A percentile compares a stretch with the other conserved stretches of the same genome.
These are phyloP conservation scores for Chaunax sp. DNA, from an alignment of 2,797 vertebrate species.

Conservation along the genomic window DNA sequence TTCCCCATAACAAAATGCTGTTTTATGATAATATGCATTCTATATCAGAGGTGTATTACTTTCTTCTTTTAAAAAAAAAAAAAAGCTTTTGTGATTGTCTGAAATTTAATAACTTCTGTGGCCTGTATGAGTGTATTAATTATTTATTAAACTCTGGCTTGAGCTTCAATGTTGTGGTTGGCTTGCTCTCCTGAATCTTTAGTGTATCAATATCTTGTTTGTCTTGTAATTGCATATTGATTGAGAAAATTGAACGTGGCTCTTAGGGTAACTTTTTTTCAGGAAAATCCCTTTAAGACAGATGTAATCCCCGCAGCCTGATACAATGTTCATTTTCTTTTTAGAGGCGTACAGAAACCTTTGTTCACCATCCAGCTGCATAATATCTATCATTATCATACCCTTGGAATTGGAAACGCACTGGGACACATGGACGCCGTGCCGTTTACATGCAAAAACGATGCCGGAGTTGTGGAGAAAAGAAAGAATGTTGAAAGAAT, in stretches of 20 bases:
- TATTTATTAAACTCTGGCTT: conserved; percentile 70
- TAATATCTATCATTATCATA: conserved; percentile 40
- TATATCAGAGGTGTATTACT: background rate
- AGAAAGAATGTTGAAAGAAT: conserved; percentile 50
- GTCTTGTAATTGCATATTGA: conserved; percentile 84
- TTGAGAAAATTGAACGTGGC: conserved; percentile 62
- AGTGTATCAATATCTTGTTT: conserved; percentile 80
- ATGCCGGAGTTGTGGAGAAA: conserved; percentile 29
- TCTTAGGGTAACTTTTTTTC: conserved; percentile 48
- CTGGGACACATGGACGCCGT: conserved; percentile 39
- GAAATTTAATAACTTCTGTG: conserved; percentile 11
- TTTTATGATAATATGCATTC: too few species aligned
- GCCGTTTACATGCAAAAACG: conserved; percentile 54
- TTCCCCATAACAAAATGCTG: background rate
- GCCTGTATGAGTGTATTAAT: conserved; percentile 65
- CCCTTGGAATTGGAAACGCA: conserved; percentile 40
- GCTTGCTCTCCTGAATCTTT: conserved; percentile 65
- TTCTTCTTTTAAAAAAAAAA: conserved; percentile 5
- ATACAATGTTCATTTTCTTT: conserved; percentile 54
- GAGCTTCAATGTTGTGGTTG: conserved; percentile 70
- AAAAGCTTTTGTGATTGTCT: conserved; percentile 4
- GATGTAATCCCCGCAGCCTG: conserved; percentile 25
- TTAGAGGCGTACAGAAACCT: conserved; percentile 34
- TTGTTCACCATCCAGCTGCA: conserved; percentile 41
- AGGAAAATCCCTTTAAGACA: conserved; percentile 30